Evolutionary conservation across 2,113 vertebrate genomes (phyloP).

Genomic region (Strigops habroptila): DNA sequence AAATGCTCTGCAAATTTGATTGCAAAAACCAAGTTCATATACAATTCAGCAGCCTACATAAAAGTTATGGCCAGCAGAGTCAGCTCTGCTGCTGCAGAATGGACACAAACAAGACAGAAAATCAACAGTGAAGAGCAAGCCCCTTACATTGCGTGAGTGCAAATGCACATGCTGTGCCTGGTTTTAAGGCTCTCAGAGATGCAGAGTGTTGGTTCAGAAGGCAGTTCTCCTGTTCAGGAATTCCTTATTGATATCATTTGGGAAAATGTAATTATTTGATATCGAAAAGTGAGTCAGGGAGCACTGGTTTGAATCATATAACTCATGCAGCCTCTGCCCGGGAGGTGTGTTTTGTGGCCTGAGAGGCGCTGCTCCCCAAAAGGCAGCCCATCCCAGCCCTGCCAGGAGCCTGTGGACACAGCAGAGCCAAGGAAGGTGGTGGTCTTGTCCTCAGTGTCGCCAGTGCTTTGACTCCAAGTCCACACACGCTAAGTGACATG

Average conservation of each 20-base stretch:
- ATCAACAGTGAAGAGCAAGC: neutral
- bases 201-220: neutral
- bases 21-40: neutral
- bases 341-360: neutral
- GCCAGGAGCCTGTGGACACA: neutral
- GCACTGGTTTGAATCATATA: fast-evolving
- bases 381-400: neutral
- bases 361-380: neutral
- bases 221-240: neutral
- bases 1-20: neutral
- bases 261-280: neutral
- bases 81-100: neutral
- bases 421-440: neutral
- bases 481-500: neutral
- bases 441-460: neutral
- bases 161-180: too few species aligned
- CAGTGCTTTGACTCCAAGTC: neutral
- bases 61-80: neutral
- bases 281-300: neutral
- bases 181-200: neutral
- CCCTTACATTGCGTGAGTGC: neutral
- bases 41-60: neutral
- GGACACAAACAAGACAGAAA: fast-evolving
- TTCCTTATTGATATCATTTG: neutral
- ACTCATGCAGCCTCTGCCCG: neutral